phyloP scores from a whole-genome alignment of 2,888 invertebrate genomes.

The Cryptops parisi region DNA sequence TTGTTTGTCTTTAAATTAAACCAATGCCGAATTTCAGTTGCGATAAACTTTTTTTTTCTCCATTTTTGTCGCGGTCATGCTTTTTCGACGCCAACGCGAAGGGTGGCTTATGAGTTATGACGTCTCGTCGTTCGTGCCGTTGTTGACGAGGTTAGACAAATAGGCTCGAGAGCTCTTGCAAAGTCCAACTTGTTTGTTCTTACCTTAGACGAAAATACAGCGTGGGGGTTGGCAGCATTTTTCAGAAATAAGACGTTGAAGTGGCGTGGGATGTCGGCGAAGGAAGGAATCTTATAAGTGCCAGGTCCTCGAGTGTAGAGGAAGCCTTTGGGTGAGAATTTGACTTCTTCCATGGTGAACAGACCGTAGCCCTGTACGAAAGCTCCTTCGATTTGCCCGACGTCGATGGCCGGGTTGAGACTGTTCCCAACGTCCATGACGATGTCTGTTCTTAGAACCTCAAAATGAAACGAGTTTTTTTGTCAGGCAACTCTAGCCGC shows the following conservation, averaged over 20 bases:
- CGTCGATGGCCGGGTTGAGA: slow-evolving; percentile 89
- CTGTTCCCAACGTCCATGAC: slow-evolving; percentile 95
- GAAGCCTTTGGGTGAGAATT: slow-evolving; percentile 68
- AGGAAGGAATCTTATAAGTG: slow-evolving; percentile 84
- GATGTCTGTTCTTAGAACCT: slow-evolving; percentile 73
- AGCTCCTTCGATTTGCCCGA: slow-evolving; percentile 91
- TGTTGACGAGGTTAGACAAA: no score
- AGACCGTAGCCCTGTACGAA: slow-evolving; percentile 90
- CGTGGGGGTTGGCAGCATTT: no score
- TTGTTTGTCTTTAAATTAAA: no score
- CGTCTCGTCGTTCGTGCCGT: no score
- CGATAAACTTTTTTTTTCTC: no score
- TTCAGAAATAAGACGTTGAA: slow-evolving; percentile 86
- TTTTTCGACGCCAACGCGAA: no score
- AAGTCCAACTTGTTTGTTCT: no score
- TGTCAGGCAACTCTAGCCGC: background rate
- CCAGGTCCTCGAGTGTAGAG: slow-evolving; percentile 79
- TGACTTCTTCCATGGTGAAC: slow-evolving; percentile 76
- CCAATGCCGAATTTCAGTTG: no score
- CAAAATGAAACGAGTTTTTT: background rate
- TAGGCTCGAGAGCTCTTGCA: no score
- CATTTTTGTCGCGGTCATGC: no score
- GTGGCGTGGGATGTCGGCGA: slow-evolving; percentile 76
- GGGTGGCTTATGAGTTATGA: no score
- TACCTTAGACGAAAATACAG: no score